Base-by-base conservation (phyloP, 2,113 vertebrate genomes). In the Erythrocercus mccallii region DNA sequence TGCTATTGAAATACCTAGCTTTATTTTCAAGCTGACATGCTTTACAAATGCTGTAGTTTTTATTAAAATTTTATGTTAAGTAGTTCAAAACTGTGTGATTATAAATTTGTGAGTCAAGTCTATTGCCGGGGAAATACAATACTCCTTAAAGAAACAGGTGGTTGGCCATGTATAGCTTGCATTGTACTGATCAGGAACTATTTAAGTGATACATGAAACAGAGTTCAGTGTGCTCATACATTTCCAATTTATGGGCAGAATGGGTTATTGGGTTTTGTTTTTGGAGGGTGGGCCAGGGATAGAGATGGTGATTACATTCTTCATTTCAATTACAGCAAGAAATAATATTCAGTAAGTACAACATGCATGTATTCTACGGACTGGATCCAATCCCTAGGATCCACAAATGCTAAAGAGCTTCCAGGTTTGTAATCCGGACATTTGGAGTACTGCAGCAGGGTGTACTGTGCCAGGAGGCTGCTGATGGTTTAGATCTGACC, bases 21-120 rank as follows among this genome's bases (percentile, higher is more conserved):
- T 96, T 96, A 92, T 92, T 94, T 96, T 95, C 92, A 86, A 86
- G 68, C 72, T 96, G 91, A 88, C 80, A 84, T 3, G 14, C 60
- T 88, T 92, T 94, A 95, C 51, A 91, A 94, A 97, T 91, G 72
- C 48, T 73, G 14, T 70, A 64, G 1, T 11, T 90, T 90, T 92
- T 94, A 97, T 95, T 94, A 96, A 97, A 92, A 88, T 93, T 94
- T 95, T 95, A 96, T 96, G 95, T 80, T 95, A 97, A 97, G 58
- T 77, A 93, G 88, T 86, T 97, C 79, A 92, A 95, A 95, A 77
- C 68, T 70, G 33, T 92, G 71, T 93, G 94, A 96, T 95, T 93
- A 96, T 91, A 86, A 95, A 91, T 94, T 96, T 92, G 70, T 92
- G 91, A 96, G 83, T 94, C 72, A 93, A 88, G 82, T 56, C 64